These are phyloP conservation scores for Potamilus streckersoni DNA, from an alignment of 1,140 invertebrate genomes.

Conservation along the genomic window DNA sequence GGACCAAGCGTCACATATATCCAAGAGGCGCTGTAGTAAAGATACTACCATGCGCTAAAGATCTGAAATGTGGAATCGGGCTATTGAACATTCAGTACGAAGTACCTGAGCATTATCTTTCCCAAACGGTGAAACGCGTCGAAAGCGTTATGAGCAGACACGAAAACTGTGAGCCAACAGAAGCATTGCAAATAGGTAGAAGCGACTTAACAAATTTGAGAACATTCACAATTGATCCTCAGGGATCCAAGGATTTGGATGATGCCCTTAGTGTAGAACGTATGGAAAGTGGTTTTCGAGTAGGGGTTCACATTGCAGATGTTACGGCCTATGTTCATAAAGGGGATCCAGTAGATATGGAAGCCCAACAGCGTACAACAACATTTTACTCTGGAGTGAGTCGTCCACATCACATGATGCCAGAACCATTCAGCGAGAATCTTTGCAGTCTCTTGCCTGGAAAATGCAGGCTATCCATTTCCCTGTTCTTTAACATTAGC, in stretches of 20 bases:
- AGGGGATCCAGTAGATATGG: conserved; percentile 43
- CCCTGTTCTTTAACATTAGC: conserved; percentile 41
- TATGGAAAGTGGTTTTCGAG: conserved; percentile 22
- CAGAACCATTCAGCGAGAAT: conserved; percentile 58
- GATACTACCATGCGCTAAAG: conserved; percentile 6
- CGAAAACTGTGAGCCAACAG: conserved; percentile 1
- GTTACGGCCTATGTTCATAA: conserved; percentile 50
- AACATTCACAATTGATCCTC: conserved; percentile 93
- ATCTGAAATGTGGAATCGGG: conserved; percentile 7
- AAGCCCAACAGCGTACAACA: conserved; percentile 49
- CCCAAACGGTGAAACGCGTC: conserved; percentile 9
- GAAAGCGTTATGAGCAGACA: conserved; percentile 1
- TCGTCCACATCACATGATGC: conserved; percentile 62
- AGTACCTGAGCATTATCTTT: conserved; percentile 19
- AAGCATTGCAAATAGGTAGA: neutral
- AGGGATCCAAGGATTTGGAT: conserved; percentile 98
- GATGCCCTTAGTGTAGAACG: conserved; percentile 85
- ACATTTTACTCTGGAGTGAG: conserved; percentile 49
- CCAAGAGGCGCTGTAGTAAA: conserved; percentile 25
- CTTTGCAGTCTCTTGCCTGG: conserved; percentile 62
- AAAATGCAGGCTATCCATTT: conserved; percentile 49
- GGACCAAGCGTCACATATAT: conserved; percentile 21
- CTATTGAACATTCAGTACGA: conserved; percentile 22
- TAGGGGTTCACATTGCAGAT: conserved; percentile 62
- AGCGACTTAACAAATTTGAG: conserved; percentile 8